Evolutionary conservation across 2,113 vertebrate genomes (phyloP), one percentile per base, ranked within the genome.

Genomic region (Cyanocitta stelleri): DNA sequence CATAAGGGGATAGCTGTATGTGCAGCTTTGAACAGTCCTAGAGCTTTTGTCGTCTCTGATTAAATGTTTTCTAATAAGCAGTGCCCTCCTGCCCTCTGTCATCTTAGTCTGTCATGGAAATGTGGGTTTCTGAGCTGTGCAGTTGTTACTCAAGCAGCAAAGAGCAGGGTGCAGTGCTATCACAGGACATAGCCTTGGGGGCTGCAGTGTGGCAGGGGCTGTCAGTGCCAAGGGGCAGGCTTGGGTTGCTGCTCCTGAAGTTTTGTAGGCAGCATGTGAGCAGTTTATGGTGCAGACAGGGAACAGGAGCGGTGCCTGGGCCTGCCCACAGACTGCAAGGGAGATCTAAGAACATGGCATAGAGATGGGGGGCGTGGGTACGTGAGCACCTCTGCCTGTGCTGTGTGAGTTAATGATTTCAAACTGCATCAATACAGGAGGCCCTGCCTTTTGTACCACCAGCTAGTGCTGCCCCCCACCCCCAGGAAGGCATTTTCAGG

Each of bases 381-480:
- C 29, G 29, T 16, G 27, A 6, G 32, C 21, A 20, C 46, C 39
- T 79, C 62, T 11, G 32, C 72, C 26, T 21, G 9, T 59, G 44
- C 49, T 21, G 9, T 26, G 43, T 17, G 66, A 63, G 59, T 96
- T 90, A 92, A 77, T 86, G 49, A 88, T 93, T 92, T 88, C 72
- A 83, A 9, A 58, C 8, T 5, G 32, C 32, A 81, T 90, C 12
- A 1, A 78, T 27, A 35, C 68, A 59, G 41, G 55, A 78, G 56
- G 32, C 30, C 55, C 41, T 94, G 89, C 64, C 76, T 84, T 93
- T 93, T 87, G 73, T 30, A 91, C 68, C 46, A 69, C 43, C 49
- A 66, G 26, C 37, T 30, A 14, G 11, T 37, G 76, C 49, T 84
- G 32, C 4, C 76, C 27, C 18, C 17, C 23, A 17, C 2, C 10